Evolutionary conservation across 2,113 vertebrate genomes (phyloP).

Genomic region (Anarrhichthys ocellatus): DNA sequence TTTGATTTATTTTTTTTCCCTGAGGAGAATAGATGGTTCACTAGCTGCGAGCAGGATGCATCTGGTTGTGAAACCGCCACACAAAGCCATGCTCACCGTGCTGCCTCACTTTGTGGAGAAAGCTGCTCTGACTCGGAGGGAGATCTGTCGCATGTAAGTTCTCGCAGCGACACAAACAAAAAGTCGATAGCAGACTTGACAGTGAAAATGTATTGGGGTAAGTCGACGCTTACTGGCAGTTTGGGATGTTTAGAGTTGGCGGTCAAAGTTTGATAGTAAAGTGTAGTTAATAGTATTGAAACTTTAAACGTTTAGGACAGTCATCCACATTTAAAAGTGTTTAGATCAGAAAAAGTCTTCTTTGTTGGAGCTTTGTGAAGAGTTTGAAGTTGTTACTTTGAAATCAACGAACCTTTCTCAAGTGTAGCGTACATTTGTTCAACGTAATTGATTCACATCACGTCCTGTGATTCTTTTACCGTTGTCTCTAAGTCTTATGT

Average conservation of each 20-base stretch:
- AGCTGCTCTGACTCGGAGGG: slow-evolving; percentile 70
- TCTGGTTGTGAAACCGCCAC: slow-evolving; percentile 66
- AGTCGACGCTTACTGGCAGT: neutral
- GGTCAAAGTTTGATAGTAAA: neutral
- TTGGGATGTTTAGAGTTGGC: neutral
- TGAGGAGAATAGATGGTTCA: neutral
- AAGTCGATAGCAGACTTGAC: neutral
- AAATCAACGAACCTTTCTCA: neutral
- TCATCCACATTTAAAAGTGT: neutral
- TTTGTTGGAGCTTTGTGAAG: neutral
- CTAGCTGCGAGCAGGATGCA: slow-evolving; percentile 61
- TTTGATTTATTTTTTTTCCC: neutral
- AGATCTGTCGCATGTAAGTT: slow-evolving; percentile 78
- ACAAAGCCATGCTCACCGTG: slow-evolving; percentile 57
- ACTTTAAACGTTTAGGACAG: neutral
- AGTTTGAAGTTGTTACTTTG: neutral
- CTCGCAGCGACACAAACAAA: neutral
- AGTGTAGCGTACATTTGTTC: neutral
- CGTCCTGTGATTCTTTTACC: neutral
- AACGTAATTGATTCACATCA: neutral
- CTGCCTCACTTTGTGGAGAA: slow-evolving; percentile 72
- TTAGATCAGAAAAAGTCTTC: neutral
- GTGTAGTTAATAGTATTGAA: neutral
- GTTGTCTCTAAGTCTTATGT: neutral
- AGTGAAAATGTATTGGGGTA: neutral